Evolutionary conservation across 2,888 invertebrate genomes (phyloP), one percentile per base, ranked within the genome.

Genomic region (Scaptomyza polygonia): DNA sequence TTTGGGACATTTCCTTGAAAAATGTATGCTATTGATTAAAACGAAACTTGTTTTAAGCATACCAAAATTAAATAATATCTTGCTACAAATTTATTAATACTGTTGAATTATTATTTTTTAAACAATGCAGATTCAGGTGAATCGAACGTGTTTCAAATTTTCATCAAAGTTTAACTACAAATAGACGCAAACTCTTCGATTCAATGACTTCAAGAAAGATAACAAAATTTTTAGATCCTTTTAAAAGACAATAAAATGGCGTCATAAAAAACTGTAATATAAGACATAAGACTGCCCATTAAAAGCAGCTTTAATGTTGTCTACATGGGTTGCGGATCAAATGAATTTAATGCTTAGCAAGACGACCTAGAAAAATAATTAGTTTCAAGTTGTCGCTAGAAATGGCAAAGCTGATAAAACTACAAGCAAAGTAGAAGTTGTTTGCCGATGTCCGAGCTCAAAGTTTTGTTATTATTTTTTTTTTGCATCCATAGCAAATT

Each of bases 301-400:
- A 77, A 64, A 63, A 69, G 52, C 58, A 45, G 43, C 48, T 63
- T 57, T 66, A 66, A 65, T 64, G 59, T 80, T 65, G 73, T 67
- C 39, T 77, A 65, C 67, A 72, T 80, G 67, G 63, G 64, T 29
- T 44, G 34, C 40, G 62, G 32, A 47, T 30, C 40, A 69, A 64
- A 80, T 65, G 65, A 54, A 74, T 72, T 80, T 65, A 67, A 67
- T 79, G 72, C 63, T 63, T 21, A 56, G 72, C 72, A 71, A 71
- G 72, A 58, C 54, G 62, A n/a, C 62, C 72, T 66, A 39, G 4
- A 16, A 14, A 52, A 44, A 40, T 27, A 44, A 61, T 44, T 55
- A 43, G 48, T 43, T 58, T 12, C n/a, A 51, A n/a, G 6, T 45
- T 34, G 21, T 36, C 43, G 9, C 30, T 32, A 12, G 8, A 39